phyloP scores from a whole-genome alignment of 2,888 invertebrate genomes.

The Lycaena phlaeas region DNA sequence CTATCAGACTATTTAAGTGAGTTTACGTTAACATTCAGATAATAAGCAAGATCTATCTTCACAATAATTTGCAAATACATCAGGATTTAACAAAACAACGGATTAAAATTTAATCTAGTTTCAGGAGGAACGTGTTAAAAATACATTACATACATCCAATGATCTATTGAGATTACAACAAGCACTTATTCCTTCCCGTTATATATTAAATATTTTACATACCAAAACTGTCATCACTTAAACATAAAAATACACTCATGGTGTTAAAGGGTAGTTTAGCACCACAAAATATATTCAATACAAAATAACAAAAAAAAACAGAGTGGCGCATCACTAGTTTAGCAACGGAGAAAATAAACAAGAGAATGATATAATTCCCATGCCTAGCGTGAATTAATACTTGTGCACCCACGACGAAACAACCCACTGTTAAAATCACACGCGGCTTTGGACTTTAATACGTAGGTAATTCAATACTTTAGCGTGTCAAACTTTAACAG shows the following conservation, averaged over 20 bases:
- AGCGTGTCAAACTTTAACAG: conserved; percentile 12
- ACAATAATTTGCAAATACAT: too few species aligned
- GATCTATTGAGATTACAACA: conserved; percentile 10
- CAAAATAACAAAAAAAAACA: conserved; percentile 39
- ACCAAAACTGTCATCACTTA: conserved; percentile 42
- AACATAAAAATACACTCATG: conserved; percentile 53
- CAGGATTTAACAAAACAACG: too few species aligned
- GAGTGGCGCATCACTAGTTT: conserved; percentile 36
- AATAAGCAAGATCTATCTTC: too few species aligned
- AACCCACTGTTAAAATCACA: conserved; percentile 11
- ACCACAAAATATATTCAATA: conserved; percentile 54
- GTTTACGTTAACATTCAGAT: too few species aligned
- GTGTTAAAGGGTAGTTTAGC: conserved; percentile 53
- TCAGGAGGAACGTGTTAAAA: conserved; percentile 5
- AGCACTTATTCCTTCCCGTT: not conserved
- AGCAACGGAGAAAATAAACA: conserved; percentile 23
- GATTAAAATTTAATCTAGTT: conserved; percentile 4
- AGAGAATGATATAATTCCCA: conserved; percentile 28
- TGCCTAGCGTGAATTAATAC: conserved; percentile 40
- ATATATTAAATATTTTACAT: conserved; percentile 14
- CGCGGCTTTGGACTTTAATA: conserved; percentile 10
- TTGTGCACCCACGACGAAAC: conserved; percentile 29
- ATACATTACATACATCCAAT: not conserved
- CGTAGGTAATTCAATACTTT: conserved; percentile 4
- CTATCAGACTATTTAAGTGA: too few species aligned